A percentile compares a stretch with the other conserved stretches of the same genome.
Conservation (phyloP, 2,113 vertebrate species). For the Cromileptes altivelis region DNA sequence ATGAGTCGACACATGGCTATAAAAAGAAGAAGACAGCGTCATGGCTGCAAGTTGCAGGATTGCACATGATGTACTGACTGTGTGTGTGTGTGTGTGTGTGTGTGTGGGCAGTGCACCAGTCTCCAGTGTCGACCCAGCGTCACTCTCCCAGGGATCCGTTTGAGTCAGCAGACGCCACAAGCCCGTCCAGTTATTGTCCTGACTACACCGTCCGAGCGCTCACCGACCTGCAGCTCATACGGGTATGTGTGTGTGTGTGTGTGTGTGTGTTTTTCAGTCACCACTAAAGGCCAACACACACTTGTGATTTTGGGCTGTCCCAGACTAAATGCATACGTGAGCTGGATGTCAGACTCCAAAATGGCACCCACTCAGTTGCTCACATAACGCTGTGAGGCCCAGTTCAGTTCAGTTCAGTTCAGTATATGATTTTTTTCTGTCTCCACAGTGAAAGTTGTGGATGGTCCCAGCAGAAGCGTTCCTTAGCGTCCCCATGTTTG, state of each 20-base stretch:
- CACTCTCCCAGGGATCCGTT: conserved; percentile 83
- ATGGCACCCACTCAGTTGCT: too few species aligned
- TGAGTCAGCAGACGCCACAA: conserved; percentile 83
- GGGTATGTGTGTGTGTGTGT: conserved; percentile 64
- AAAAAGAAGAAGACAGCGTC: not conserved
- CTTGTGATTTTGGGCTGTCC: not conserved
- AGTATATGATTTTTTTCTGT: too few species aligned
- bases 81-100: conserved; percentile 1
- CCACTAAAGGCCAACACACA: not conserved
- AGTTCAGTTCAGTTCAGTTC: too few species aligned
- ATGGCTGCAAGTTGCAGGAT: not conserved
- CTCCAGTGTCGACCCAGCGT: conserved; percentile 87
- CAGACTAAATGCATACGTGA: too few species aligned
- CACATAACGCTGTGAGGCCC: too few species aligned
- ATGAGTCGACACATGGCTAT: not conserved
- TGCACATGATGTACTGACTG: conserved; percentile 11
- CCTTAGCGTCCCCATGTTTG: too few species aligned
- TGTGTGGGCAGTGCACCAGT: conserved; percentile 87
- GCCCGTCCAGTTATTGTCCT: conserved; percentile 88
- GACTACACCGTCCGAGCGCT: conserved; percentile 95
- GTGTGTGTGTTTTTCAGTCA: not conserved
- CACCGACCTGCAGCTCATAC: conserved; percentile 92
- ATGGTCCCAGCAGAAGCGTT: too few species aligned
- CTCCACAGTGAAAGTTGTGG: too few species aligned
- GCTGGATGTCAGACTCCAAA: too few species aligned